Conservation (phyloP, 2,888 invertebrate genomes). For the Drosophila neoperkinsi region DNA sequence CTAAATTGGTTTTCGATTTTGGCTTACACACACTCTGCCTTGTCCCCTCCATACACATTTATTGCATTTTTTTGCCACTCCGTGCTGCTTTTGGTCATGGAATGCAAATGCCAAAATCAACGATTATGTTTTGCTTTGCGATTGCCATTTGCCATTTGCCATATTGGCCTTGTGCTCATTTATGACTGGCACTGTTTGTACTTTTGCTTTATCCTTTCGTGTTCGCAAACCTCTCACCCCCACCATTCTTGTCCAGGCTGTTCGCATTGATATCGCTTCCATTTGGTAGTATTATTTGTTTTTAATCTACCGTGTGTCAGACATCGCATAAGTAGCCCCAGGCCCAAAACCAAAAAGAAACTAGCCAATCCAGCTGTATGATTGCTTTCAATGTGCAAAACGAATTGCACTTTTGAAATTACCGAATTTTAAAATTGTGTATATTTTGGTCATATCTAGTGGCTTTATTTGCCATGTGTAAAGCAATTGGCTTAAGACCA, state of each 20-base stretch:
- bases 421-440: not conserved
- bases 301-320: slow-evolving; percentile 66
- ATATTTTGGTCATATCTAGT: not conserved
- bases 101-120: slow-evolving; percentile 59
- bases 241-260: not conserved
- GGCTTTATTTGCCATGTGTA: not conserved
- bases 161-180: slow-evolving; percentile 62
- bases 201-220: not conserved
- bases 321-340: slow-evolving; percentile 30
- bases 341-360: not conserved
- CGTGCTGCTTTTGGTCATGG: slow-evolving; percentile 28
- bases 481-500: not conserved
- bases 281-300: slow-evolving; percentile 60
- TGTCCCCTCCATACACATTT: slow-evolving; percentile 17
- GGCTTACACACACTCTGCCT: slow-evolving; percentile 17
- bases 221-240: not conserved
- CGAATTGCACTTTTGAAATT: slow-evolving; percentile 30
- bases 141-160: slow-evolving; percentile 29
- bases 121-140: slow-evolving; percentile 28
- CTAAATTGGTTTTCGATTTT: slow-evolving; percentile 75
- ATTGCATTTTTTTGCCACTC: slow-evolving; percentile 42
- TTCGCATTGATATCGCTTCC: slow-evolving; percentile 49
- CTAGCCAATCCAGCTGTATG: slow-evolving; percentile 11
- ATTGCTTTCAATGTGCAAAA: slow-evolving; percentile 12
- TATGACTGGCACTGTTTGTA: slow-evolving; percentile 40